phyloP scores from a whole-genome alignment of 2,888 invertebrate species.

The Tridacna gigas region DNA sequence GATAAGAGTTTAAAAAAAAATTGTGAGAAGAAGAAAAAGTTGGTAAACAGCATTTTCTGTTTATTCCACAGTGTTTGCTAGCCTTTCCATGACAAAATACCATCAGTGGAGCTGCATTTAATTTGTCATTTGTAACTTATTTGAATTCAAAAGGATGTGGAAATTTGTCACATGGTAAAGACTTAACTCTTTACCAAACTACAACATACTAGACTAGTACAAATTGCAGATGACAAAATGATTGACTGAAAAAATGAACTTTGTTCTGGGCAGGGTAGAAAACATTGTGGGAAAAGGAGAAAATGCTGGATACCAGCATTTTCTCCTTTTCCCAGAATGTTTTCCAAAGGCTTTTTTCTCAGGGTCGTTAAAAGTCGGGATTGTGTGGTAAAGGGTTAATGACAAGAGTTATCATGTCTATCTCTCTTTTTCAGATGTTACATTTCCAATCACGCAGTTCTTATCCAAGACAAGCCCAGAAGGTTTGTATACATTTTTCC shows the following conservation, averaged over 20 bases:
- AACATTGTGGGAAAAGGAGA: background rate
- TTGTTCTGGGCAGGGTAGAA: background rate
- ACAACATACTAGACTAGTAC: background rate
- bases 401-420: background rate
- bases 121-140: too few species aligned
- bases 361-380: background rate
- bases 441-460: conserved; percentile 66
- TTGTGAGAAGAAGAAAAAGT: too few species aligned
- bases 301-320: background rate
- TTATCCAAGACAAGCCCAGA: conserved; percentile 35
- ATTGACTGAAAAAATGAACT: background rate
- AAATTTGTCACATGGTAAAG: too few species aligned
- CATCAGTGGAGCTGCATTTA: too few species aligned
- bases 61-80: too few species aligned
- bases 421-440: conserved; percentile 64
- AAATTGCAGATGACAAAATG: background rate
- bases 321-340: background rate
- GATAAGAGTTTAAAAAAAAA: too few species aligned
- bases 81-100: too few species aligned
- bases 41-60: too few species aligned
- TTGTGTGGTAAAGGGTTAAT: background rate
- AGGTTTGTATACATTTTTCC: conserved; percentile 33
- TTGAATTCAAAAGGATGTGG: too few species aligned
- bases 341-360: background rate
- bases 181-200: too few species aligned